Percentiles rank a stretch among this genome's conserved stretches.
Evolutionary conservation across 2,797 vertebrate genomes (phyloP).

Genomic region (Ctenosaura bakeri): DNA sequence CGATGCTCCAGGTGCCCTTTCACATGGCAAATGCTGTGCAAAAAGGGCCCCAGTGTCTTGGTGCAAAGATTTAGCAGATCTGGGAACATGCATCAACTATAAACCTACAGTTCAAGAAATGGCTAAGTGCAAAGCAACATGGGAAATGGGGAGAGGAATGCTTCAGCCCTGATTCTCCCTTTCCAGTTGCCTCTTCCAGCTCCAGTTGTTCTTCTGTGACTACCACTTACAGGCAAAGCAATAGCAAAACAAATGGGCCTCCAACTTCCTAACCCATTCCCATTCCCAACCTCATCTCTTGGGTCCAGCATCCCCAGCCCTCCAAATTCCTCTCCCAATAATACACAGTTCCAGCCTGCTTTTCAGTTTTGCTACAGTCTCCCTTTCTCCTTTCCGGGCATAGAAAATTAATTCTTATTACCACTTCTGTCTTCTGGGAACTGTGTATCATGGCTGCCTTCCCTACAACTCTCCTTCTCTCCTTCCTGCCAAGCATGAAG

Average conservation of each 20-base stretch:
- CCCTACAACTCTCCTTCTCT: too few relatives aligned
- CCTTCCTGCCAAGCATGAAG: too few relatives aligned
- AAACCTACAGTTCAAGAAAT: neutral
- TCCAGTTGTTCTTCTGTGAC: too few relatives aligned
- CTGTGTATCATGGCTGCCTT: neutral
- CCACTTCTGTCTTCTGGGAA: neutral
- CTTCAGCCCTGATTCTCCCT: neutral
- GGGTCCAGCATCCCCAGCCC: too few relatives aligned
- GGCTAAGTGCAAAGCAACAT: neutral
- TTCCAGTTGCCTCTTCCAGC: neutral
- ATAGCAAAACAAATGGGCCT: neutral
- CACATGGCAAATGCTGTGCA: too few relatives aligned
- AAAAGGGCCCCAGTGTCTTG: neutral
- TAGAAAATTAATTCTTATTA: neutral
- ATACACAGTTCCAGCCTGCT: neutral
- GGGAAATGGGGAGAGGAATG: neutral
- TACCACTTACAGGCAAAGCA: neutral
- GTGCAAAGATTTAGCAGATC: constrained; percentile 17
- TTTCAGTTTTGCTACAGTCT: neutral
- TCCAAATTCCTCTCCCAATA: neutral
- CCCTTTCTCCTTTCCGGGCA: neutral
- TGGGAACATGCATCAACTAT: neutral
- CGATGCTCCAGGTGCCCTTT: too few relatives aligned
- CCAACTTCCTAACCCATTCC: too few relatives aligned
- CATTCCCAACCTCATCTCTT: neutral